Base-by-base conservation (phyloP, 2,113 vertebrate genomes). In the Hippocampus barbouri region DNA sequence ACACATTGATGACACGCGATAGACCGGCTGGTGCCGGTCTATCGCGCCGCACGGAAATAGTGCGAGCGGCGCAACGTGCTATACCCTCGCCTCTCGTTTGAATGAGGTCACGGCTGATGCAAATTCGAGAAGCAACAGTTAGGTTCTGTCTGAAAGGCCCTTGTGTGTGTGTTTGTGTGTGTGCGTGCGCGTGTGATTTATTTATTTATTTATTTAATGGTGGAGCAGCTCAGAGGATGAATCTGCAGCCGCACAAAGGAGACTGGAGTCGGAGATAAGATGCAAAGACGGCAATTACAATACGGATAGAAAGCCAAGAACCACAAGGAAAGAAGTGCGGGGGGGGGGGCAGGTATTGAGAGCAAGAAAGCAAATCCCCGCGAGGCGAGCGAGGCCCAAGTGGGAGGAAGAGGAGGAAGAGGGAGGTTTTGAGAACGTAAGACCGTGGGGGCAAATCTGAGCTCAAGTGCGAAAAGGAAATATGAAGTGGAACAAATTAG, bases 1-100 rank as follows among this genome's bases (percentile, higher is more conserved):
- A 90, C 89, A 90, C 87, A 89, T 90, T 90, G 88, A 88, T 90
- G 89, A 88, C 85, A 85, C 83, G 59, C 80, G 77, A 38, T 38
- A 43, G 41, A 43, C 41, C 2, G 66, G 70, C 76, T 74, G 15
- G 40, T 81, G 84, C 76, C 86, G 79, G 80, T 84, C 79, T 80
- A 80, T 77, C 71, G 25, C 23, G 21, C 47, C 23, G 21, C 53
- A 74, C 9, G 15, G 38, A 27, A 56, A 60, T 23, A 15, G n/a
- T 7, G 41, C 6, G 38, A 59, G 34, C 71, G 79, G 77, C 77
- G 73, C 70, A 57, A 51, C 68, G 72, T 60, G 79, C 76, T 70
- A 75, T 38, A 38, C 34, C 85, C 72, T 77, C 76, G 73, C 81
- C 81, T 73, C 68, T 57, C 51, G 72, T 67, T 61, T 72, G 43